A percentile compares a stretch with the other conserved stretches of the same genome.
Conservation (phyloP, 2,113 vertebrate genomes). For the Sula dactylatra region DNA sequence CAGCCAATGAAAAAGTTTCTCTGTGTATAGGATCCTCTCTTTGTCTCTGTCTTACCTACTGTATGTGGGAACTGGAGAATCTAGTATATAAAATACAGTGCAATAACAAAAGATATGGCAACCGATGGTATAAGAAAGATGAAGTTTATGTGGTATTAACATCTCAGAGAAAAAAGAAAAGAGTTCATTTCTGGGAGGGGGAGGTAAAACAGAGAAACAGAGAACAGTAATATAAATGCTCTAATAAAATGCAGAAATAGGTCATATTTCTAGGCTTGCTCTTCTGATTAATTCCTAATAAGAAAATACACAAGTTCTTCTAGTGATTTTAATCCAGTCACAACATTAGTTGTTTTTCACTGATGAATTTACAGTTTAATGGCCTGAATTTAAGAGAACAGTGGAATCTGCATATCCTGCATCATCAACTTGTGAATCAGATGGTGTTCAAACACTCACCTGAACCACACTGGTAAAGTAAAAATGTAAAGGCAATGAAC, state of each 20-base stretch:
- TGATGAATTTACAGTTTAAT: background rate
- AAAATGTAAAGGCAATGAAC: background rate
- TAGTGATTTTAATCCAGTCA: background rate
- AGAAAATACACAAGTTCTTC: background rate
- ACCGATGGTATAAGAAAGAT: background rate
- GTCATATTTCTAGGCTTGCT: background rate
- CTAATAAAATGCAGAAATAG: background rate
- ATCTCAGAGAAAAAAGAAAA: background rate
- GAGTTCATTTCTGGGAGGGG: background rate
- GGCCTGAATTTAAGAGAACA: background rate
- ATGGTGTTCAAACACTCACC: background rate
- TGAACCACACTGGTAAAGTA: background rate
- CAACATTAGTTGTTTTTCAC: background rate
- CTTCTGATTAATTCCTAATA: background rate
- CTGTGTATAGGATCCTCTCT: background rate
- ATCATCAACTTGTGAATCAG: background rate
- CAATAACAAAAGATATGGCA: background rate
- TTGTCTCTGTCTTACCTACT: background rate
- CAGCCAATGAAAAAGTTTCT: background rate
- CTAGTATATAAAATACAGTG: background rate
- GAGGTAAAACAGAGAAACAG: background rate
- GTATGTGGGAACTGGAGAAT: background rate
- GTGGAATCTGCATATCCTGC: background rate
- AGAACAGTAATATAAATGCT: background rate
- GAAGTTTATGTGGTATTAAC: background rate